Conservation (phyloP, 30 jellyfish, hydroid and myxozoan genomes). For the Clytia hemisphaerica region DNA sequence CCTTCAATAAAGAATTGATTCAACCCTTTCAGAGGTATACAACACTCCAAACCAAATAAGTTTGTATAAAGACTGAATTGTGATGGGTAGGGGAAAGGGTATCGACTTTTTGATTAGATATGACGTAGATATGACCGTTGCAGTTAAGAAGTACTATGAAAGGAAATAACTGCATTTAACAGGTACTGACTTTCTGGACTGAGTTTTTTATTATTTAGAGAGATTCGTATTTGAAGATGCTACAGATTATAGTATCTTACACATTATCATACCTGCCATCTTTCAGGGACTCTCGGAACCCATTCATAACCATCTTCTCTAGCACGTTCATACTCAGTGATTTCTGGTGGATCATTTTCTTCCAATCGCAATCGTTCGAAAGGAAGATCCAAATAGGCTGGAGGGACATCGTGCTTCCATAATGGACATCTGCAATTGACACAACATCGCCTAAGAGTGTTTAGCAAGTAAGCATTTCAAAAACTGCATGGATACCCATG, state of each 20-base stretch:
- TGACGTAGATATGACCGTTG: neutral
- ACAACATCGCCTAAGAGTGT: conserved; percentile 77
- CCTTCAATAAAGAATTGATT: conserved; percentile 34
- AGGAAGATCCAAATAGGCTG: conserved; percentile 71
- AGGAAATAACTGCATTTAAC: too few relatives aligned
- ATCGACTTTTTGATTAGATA: neutral
- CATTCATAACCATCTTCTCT: conserved; percentile 70
- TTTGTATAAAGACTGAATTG: neutral
- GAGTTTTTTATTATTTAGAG: too few relatives aligned
- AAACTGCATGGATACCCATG: neutral
- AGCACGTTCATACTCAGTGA: conserved; percentile 89
- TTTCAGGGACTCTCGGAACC: conserved; percentile 93
- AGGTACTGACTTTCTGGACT: too few relatives aligned
- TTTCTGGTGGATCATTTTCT: conserved; percentile 80
- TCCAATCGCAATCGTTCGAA: conserved; percentile 65
- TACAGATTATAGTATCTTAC: too few relatives aligned
- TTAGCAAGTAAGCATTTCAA: neutral
- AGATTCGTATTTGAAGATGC: too few relatives aligned
- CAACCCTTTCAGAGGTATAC: too few relatives aligned
- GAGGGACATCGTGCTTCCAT: conserved; percentile 91
- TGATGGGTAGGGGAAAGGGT: neutral
- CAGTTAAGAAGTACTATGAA: too few relatives aligned
- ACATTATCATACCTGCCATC: conserved; percentile 87
- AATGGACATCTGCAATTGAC: conserved; percentile 91
- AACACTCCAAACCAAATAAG: too few relatives aligned